phyloP scores from a whole-genome alignment of 2,113 vertebrate genomes.

The Rhadina sibilatrix region DNA sequence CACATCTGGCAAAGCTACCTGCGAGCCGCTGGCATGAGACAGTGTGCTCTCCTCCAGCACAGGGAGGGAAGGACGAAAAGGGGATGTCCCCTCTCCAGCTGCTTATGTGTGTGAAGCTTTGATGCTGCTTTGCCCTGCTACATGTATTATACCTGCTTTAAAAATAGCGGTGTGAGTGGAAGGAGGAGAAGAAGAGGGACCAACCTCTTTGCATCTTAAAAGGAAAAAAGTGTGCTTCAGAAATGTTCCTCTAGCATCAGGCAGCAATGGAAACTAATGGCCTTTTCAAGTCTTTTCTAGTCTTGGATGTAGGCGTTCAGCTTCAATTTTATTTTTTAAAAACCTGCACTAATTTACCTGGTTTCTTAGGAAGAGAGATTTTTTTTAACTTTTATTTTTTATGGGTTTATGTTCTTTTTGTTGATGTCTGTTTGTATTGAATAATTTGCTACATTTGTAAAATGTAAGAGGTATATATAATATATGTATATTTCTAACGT shows the following conservation, averaged over 20 bases:
- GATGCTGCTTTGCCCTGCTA: conserved; percentile 59
- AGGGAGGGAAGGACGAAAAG: background rate
- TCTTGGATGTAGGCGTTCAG: conserved; percentile 77
- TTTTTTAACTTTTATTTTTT: conserved; percentile 78
- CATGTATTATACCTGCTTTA: conserved; percentile 4
- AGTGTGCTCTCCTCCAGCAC: background rate
- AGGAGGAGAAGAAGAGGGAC: conserved; percentile 60
- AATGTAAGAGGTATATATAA: conserved; percentile 85
- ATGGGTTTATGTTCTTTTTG: conserved; percentile 77
- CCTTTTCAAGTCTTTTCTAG: conserved; percentile 68
- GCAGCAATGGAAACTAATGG: conserved; percentile 52
- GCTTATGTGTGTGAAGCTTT: conserved; percentile 50
- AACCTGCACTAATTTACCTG: conserved; percentile 84
- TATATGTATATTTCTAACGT: conserved; percentile 88
- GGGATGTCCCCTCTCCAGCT: background rate
- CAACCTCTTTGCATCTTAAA: conserved; percentile 53
- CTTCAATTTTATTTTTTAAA: conserved; percentile 78
- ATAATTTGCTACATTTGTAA: conserved; percentile 89
- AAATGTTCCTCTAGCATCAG: conserved; percentile 49
- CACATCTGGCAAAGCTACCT: background rate
- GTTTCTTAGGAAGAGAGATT: conserved; percentile 74
- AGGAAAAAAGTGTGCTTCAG: conserved; percentile 68
- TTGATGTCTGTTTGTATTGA: conserved; percentile 81
- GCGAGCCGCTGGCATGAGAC: background rate
- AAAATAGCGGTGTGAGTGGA: conserved; percentile 9